These are phyloP conservation scores for Cataglyphis cursor DNA, from an alignment of 2,888 invertebrate species.

Conservation along the genomic window DNA sequence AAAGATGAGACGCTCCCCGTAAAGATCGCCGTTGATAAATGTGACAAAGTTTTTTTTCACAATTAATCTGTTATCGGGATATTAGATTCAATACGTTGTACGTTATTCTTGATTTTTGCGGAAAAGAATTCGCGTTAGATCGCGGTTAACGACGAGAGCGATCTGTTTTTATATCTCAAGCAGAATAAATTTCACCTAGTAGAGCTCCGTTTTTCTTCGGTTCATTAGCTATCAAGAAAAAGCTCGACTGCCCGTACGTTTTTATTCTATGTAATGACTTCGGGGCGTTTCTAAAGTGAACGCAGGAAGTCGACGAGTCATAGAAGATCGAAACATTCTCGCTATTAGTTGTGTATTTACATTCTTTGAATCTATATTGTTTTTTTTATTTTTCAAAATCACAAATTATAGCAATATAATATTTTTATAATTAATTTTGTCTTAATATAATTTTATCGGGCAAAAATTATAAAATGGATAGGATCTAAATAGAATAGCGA, in stretches of 20 bases:
- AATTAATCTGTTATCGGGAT: background rate
- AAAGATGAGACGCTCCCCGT: background rate
- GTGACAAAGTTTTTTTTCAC: background rate
- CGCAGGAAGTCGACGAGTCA: background rate
- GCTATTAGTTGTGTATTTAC: background rate
- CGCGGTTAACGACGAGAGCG: background rate
- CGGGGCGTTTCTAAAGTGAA: background rate
- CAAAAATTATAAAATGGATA: slow-evolving; percentile 11
- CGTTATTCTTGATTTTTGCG: background rate
- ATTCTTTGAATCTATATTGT: background rate
- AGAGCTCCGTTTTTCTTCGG: background rate
- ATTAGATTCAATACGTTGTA: background rate
- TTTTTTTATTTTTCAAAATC: background rate
- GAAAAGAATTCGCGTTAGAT: background rate
- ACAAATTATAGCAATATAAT: background rate
- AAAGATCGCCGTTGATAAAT: background rate
- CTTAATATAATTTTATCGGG: background rate
- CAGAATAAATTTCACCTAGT: slow-evolving; percentile 22
- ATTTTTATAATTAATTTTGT: background rate
- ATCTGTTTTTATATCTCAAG: slow-evolving; percentile 8
- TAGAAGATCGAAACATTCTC: background rate
- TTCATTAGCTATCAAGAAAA: slow-evolving; percentile 28
- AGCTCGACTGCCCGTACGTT: background rate
- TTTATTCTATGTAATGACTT: slow-evolving; percentile 7
- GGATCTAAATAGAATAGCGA: background rate